These are phyloP conservation scores for Troides helena DNA, from an alignment of 2,888 invertebrate species.

Conservation along the genomic window DNA sequence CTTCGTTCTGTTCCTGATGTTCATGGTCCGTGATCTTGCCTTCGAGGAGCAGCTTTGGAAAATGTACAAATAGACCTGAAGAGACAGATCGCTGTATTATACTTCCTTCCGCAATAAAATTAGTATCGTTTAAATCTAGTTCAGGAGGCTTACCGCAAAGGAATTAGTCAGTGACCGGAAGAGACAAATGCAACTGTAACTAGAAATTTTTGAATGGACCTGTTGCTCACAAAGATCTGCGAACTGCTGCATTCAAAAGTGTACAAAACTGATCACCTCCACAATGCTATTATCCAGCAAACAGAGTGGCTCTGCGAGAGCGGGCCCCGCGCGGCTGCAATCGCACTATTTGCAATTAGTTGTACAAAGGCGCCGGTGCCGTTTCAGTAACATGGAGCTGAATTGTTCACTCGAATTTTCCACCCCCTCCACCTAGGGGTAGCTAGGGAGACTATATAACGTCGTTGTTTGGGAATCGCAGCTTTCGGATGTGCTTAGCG, in stretches of 20 bases:
- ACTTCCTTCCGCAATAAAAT: no score
- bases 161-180: no score
- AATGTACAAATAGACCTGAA: no score
- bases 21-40: no score
- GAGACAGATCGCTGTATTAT: no score
- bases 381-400: slow-evolving; percentile 26
- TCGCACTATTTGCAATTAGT: slow-evolving; percentile 26
- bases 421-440: slow-evolving; percentile 5
- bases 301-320: slow-evolving; percentile 15
- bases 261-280: slow-evolving; percentile 7
- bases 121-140: no score
- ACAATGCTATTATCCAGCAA: slow-evolving; percentile 22
- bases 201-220: no score
- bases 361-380: slow-evolving; percentile 26
- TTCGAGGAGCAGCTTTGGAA: no score
- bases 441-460: slow-evolving; percentile 18
- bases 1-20: no score
- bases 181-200: no score
- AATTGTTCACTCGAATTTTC: slow-evolving; percentile 25
- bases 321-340: slow-evolving; percentile 19
- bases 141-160: no score
- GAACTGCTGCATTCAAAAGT: slow-evolving; percentile 2
- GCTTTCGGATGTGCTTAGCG: slow-evolving; percentile 10
- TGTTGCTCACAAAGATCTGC: no score
- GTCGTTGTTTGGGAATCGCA: slow-evolving; percentile 15